phyloP scores from a whole-genome alignment of 2,888 invertebrate species.

The Hoplodrina ambigua region DNA sequence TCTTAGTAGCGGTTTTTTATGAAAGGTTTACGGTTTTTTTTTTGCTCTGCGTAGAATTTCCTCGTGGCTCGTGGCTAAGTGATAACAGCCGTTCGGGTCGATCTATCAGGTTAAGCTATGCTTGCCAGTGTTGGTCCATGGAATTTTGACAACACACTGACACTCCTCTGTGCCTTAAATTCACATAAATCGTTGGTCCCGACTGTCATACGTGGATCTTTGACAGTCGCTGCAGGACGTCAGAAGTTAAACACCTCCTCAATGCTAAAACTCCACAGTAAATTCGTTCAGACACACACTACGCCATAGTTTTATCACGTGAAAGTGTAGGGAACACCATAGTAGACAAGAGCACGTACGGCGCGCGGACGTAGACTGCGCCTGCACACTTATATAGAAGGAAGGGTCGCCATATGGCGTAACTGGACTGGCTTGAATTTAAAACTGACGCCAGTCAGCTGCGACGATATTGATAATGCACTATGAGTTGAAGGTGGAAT shows the following conservation, averaged over 20 bases:
- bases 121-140: no score
- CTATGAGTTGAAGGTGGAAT: background rate
- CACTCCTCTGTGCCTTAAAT: no score
- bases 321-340: conserved; percentile 32
- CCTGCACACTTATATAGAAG: conserved; percentile 19
- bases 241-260: background rate
- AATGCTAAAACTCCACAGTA: background rate
- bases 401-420: conserved; percentile 68
- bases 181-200: no score
- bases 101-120: no score
- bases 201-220: no score
- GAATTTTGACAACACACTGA: no score
- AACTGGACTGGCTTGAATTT: conserved; percentile 64
- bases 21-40: no score
- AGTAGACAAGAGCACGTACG: conserved; percentile 22
- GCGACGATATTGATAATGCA: conserved; percentile 29
- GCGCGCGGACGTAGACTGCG: conserved; percentile 13
- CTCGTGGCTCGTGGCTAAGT: no score
- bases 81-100: no score
- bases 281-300: conserved; percentile 1
- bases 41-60: no score
- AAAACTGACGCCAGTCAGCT: conserved; percentile 34
- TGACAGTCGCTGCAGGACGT: no score
- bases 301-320: conserved; percentile 18
- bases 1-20: background rate